Conservation (phyloP, 2,113 vertebrate genomes). For the Ginglymostoma cirratum region DNA sequence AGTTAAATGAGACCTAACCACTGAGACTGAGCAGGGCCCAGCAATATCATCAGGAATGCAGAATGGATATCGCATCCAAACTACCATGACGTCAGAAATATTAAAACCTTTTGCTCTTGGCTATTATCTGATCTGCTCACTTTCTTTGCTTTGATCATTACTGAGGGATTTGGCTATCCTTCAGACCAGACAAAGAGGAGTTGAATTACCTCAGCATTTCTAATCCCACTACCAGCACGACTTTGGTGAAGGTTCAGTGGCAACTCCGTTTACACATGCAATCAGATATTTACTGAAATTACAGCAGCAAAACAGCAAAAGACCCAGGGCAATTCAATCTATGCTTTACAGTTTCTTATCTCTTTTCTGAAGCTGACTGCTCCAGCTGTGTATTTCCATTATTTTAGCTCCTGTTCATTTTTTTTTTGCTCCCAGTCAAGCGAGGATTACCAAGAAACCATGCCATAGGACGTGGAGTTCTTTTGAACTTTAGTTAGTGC, state of each 20-base stretch:
- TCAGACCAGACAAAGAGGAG: not conserved
- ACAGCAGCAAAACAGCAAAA: not conserved
- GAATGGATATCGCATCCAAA: not conserved
- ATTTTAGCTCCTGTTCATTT: not conserved
- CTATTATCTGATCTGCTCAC: not conserved
- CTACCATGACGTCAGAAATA: not conserved
- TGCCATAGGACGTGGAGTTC: not conserved
- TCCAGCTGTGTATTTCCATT: not conserved
- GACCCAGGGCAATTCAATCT: not conserved
- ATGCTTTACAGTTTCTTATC: not conserved
- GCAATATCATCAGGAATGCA: not conserved
- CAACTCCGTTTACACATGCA: not conserved
- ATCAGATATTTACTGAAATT: not conserved
- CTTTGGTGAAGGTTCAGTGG: not conserved
- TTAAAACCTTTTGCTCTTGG: not conserved
- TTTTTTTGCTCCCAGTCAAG: not conserved
- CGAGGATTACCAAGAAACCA: not conserved
- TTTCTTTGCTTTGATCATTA: not conserved
- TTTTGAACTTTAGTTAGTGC: conserved; percentile 1
- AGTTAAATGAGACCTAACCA: not conserved
- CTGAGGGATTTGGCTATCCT: not conserved
- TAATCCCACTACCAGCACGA: not conserved
- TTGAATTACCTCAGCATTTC: not conserved
- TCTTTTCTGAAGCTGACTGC: not conserved
- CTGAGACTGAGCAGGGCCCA: not conserved